Evolutionary conservation across 2,888 invertebrate genomes (phyloP).

Genomic region (Chydorus sphaericus): DNA sequence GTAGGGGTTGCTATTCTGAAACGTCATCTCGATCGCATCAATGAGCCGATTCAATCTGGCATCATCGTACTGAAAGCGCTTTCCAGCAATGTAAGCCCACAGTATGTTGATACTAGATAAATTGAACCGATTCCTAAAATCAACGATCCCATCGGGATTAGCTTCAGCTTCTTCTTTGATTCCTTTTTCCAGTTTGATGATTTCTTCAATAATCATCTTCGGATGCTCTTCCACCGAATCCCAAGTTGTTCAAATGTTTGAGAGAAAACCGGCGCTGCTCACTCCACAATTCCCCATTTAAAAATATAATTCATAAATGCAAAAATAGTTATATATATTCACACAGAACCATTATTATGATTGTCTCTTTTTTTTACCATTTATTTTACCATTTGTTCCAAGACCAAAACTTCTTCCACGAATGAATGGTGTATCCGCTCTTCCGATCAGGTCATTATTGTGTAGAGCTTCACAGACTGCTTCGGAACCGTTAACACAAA

Average conservation of each 20-base stretch:
- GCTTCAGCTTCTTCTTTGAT: neutral
- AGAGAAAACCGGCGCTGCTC: constrained; percentile 49
- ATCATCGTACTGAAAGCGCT: constrained; percentile 18
- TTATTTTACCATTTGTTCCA: too few species aligned
- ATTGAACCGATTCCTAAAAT: constrained; percentile 31
- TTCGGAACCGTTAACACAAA: constrained; percentile 17
- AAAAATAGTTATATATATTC: too few species aligned
- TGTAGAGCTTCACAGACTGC: constrained; percentile 18
- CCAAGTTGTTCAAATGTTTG: constrained; percentile 43
- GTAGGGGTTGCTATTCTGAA: too few species aligned
- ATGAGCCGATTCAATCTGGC: constrained; percentile 24
- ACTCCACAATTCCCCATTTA: too few species aligned
- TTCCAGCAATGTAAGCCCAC: constrained; percentile 51
- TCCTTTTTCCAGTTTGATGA: constrained; percentile 33
- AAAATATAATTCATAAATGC: too few species aligned
- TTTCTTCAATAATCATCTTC: constrained; percentile 43
- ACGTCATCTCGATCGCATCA: too few species aligned
- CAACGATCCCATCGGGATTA: constrained; percentile 10
- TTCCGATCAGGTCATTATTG: constrained; percentile 19
- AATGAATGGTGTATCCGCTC: too few species aligned
- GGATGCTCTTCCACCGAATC: constrained; percentile 44
- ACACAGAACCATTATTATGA: too few species aligned
- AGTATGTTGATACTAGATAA: constrained; percentile 48
- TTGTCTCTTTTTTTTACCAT: too few species aligned
- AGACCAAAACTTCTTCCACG: too few species aligned